phyloP scores from a whole-genome alignment of 2,888 invertebrate species.

The Eupithecia subfuscata region DNA sequence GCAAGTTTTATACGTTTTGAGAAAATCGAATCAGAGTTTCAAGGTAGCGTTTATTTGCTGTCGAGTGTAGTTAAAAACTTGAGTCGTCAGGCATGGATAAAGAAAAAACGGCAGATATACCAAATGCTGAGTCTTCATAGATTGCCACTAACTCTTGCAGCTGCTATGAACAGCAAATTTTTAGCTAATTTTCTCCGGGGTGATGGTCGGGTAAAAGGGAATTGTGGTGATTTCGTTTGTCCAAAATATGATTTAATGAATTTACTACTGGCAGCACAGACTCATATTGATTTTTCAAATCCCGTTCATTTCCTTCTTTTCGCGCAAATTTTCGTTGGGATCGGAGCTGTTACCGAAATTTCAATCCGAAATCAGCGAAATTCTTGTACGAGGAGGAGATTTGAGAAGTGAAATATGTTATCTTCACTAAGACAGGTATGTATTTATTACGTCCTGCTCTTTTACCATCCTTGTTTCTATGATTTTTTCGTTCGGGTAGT shows the following conservation, averaged over 20 bases:
- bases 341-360: background rate
- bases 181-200: no score
- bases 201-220: background rate
- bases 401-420: background rate
- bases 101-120: no score
- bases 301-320: background rate
- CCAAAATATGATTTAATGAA: background rate
- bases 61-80: no score
- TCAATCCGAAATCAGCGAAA: conserved; percentile 1
- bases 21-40: no score
- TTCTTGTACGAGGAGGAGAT: background rate
- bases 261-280: background rate
- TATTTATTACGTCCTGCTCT: background rate
- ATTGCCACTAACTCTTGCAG: no score
- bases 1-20: no score
- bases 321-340: background rate
- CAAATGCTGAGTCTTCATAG: no score
- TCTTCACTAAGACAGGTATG: background rate
- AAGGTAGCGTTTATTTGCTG: no score
- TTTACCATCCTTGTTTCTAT: background rate
- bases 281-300: background rate
- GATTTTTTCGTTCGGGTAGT: background rate
- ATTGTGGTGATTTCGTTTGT: background rate
- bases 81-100: no score
- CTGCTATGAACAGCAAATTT: no score